These are phyloP conservation scores for Crotalus horridus DNA, from an alignment of 2,113 vertebrate species.

Conservation along the genomic window DNA sequence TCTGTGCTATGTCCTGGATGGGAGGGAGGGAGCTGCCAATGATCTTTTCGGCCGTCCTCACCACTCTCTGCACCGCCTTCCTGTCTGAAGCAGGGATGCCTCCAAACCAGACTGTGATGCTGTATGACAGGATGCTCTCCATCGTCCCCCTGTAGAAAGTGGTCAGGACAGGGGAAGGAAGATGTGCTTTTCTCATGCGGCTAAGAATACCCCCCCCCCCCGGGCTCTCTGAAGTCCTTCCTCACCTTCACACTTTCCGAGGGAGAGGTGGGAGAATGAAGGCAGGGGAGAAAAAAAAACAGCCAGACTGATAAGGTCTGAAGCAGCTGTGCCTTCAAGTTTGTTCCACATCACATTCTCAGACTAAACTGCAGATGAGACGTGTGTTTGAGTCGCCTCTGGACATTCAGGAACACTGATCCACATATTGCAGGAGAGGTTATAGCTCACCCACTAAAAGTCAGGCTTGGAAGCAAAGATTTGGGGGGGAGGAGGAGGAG, in stretches of 20 bases:
- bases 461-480: rapidly evolving
- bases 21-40: no score
- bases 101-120: no score
- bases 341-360: background rate
- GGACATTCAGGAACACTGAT: background rate
- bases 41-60: no score
- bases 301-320: conserved; percentile 25
- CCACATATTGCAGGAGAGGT: background rate
- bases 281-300: background rate
- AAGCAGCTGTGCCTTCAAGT: conserved; percentile 2
- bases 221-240: background rate
- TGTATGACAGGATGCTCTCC: no score
- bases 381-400: background rate
- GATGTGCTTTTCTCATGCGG: no score
- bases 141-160: no score
- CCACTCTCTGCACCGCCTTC: no score
- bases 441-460: background rate
- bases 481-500: background rate
- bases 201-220: conserved; percentile 12
- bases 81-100: no score
- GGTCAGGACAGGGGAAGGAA: no score
- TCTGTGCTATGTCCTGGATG: no score
- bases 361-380: conserved; percentile 4
- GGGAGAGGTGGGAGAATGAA: background rate
- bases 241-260: background rate